These are phyloP conservation scores for Thripadectes ignobilis DNA, from an alignment of 2,797 vertebrate genomes.

Conservation along the genomic window DNA sequence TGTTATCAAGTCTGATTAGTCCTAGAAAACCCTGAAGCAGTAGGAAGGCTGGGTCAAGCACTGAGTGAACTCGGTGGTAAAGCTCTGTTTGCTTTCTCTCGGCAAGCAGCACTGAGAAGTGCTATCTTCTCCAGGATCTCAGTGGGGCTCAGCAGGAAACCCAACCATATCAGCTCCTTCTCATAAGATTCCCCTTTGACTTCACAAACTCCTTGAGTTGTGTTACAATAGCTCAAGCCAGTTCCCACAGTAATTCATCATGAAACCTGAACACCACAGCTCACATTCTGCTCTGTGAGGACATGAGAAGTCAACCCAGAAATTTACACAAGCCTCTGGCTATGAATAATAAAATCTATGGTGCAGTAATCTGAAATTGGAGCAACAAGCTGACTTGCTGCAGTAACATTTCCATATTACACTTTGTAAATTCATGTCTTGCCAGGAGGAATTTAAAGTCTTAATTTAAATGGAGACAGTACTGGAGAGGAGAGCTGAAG, in stretches of 20 bases:
- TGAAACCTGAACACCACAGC: constrained; percentile 10
- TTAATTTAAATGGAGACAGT: not conserved
- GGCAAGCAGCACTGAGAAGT: not conserved
- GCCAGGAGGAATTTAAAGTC: not conserved
- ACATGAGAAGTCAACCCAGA: constrained; percentile 27
- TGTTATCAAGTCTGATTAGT: constrained; percentile 59
- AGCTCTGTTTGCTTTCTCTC: constrained; percentile 20
- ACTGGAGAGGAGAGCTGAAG: not conserved
- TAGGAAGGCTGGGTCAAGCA: constrained; percentile 61
- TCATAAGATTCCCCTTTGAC: constrained; percentile 29
- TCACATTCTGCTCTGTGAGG: not conserved
- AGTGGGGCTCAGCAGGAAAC: constrained; percentile 21
- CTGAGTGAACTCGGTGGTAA: not conserved
- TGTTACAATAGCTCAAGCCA: not conserved
- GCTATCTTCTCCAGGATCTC: constrained; percentile 43
- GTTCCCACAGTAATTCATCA: constrained; percentile 50
- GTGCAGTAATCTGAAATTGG: not conserved
- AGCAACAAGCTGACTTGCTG: not conserved
- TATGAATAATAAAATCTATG: constrained; percentile 45
- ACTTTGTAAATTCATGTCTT: not conserved
- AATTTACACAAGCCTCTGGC: constrained; percentile 49
- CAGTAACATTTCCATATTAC: not conserved
- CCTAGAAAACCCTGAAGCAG: constrained; percentile 58
- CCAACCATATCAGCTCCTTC: constrained; percentile 3
- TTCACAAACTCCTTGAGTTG: not conserved